Conservation (phyloP, 2,888 invertebrate species). For the Amphiduros pacificus region DNA sequence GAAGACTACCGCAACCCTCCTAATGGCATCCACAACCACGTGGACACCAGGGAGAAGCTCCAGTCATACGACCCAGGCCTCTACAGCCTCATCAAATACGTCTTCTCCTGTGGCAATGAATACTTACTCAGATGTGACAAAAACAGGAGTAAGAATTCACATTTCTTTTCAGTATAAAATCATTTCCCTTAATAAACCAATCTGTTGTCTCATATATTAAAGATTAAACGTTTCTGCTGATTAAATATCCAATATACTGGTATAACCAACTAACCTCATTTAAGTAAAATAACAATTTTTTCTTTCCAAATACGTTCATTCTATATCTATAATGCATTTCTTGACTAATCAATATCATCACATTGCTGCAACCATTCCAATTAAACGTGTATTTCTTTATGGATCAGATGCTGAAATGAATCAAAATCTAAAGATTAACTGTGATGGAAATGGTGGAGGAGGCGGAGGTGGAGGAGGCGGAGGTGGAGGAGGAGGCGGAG, state of each 20-base stretch:
- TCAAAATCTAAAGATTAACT: conserved; percentile 16
- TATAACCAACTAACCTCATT: background rate
- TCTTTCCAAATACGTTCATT: too few relatives aligned
- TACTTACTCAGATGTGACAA: conserved; percentile 32
- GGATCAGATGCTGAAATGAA: background rate
- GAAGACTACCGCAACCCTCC: conserved; percentile 30
- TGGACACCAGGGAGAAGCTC: conserved; percentile 34
- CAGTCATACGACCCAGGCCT: conserved; percentile 32
- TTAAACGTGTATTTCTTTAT: background rate
- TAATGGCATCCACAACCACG: conserved; percentile 31
- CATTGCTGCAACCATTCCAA: background rate
- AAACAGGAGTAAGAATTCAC: conserved; percentile 23
- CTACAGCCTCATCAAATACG: conserved; percentile 30
- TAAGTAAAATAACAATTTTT: too few relatives aligned
- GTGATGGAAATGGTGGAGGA: conserved; percentile 3
- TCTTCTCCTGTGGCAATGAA: conserved; percentile 36
- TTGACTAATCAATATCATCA: too few relatives aligned
- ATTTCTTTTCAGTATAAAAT: background rate
- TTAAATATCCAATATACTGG: background rate
- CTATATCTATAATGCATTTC: too few relatives aligned
- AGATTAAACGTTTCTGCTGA: background rate
- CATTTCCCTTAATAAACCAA: background rate
- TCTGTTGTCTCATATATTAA: background rate
- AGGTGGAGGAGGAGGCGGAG: too few relatives aligned
- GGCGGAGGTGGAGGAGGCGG: too few relatives aligned